A percentile compares a stretch with the other conserved stretches of the same genome.
These are phyloP conservation scores for Blera fallax DNA, from an alignment of 2,888 invertebrate species.

Conservation along the genomic window DNA sequence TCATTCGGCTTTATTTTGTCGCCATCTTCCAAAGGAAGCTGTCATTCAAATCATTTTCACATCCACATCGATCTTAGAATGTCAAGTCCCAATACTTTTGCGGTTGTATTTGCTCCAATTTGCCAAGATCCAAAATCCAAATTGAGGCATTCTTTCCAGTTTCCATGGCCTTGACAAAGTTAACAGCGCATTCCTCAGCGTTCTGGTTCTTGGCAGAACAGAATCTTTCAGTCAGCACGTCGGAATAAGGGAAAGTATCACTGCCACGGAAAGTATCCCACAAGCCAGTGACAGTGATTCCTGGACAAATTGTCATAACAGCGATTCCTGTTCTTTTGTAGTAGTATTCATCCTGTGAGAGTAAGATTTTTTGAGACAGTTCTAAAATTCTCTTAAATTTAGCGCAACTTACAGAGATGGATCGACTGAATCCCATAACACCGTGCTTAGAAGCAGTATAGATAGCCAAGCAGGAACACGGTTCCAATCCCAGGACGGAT, in stretches of 20 bases:
- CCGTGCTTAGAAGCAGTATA: conserved; percentile 81
- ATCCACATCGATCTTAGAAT: not conserved
- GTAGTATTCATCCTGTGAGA: conserved; percentile 75
- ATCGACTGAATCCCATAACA: conserved; percentile 77
- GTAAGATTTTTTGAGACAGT: not conserved
- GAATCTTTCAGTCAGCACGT: conserved; percentile 66
- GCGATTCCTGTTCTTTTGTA: conserved; percentile 77
- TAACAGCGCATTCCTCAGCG: conserved; percentile 74
- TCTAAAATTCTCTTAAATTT: not conserved
- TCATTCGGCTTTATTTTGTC: not conserved
- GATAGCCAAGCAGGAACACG: conserved; percentile 77
- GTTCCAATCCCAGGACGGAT: conserved; percentile 78
- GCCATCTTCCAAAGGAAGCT: not conserved
- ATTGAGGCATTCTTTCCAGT: conserved; percentile 75
- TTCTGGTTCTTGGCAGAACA: conserved; percentile 70
- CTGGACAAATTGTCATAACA: conserved; percentile 78
- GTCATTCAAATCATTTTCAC: not conserved
- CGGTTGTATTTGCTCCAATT: conserved; percentile 73
- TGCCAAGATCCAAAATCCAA: conserved; percentile 75
- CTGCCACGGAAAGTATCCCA: conserved; percentile 60
- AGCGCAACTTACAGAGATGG: conserved; percentile 71
- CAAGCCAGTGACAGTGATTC: conserved; percentile 75
- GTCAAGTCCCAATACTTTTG: conserved; percentile 74
- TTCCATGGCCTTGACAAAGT: conserved; percentile 74
- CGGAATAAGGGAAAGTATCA: conserved; percentile 71